Evolutionary conservation across 2,113 vertebrate species (phyloP), one percentile per base, ranked within the genome.

Genomic region (Hemibagrus wyckioides): DNA sequence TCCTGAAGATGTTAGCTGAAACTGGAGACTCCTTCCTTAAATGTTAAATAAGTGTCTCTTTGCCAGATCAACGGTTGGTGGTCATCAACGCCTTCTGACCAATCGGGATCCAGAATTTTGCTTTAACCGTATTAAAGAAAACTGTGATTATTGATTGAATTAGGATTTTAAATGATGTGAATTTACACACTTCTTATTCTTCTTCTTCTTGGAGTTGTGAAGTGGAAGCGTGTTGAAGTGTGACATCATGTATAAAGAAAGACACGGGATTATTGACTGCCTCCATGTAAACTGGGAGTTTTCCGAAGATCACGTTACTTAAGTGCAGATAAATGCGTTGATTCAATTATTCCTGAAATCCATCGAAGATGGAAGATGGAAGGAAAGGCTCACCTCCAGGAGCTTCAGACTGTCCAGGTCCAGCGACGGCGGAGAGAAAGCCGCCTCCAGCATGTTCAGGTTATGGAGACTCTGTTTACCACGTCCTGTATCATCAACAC

Each of bases 401-500:
- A 99, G 92, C 85, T 97, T 97, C 0, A 99, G 95, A 87, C 95
- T 97, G 91, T 98, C 97, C 86, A 99, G 90, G 91, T 98, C 96
- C 52, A 98, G 82, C 11, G 96, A 95, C 28, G 97, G 95, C 61
- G 97, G 96, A 2, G 95, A 94, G 50, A 95, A 88, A 73, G 95
- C 96, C 28, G 96, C 95, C 91, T 99, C 98, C 96, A 98, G 95
- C 95, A 96, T 96, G 87, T 97, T 96, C 91, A 97, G 95, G 89
- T 94, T 96, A 87, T 96, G 96, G 87, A 97, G 93, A 89, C 96
- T 95, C 82, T 95, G 96, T 82, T 98, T 98, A 87, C 93, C 94
- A 82, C 97, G 96, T 91, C 97, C 98, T 99, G 90, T 41, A 48
- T 19, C 2, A 80, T 4, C 69, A 33, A 76, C 85, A 90, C 86